Percentiles rank a stretch among this genome's conserved stretches.
These are phyloP conservation scores for human DNA, from an alignment of 2,113 vertebrate species.

Conservation along the genomic window GRCh38 chr1:196494501-196495000, in stretches of 20 bases:
- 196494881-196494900: neutral
- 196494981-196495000: neutral
- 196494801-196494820: neutral
- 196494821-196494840: neutral
- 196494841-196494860: neutral
- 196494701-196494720: neutral
- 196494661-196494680: neutral
- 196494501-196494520: too few species aligned
- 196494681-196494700: neutral
- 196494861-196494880: neutral
- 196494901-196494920: neutral
- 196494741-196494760: neutral
- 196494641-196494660: neutral
- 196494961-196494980: too few species aligned
- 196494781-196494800: neutral
- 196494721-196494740: neutral
- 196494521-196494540: too few species aligned
- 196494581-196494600: too few species aligned
- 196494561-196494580: too few species aligned
- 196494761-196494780: neutral
- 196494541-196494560: accelerated
- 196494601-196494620: too few species aligned
- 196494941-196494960: neutral
- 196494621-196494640: too few species aligned
- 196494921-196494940: neutral